Percentiles rank a stretch among this genome's conserved stretches.
Conservation (phyloP, 2,797 vertebrate species). For the Luscinia megarhynchos region DNA sequence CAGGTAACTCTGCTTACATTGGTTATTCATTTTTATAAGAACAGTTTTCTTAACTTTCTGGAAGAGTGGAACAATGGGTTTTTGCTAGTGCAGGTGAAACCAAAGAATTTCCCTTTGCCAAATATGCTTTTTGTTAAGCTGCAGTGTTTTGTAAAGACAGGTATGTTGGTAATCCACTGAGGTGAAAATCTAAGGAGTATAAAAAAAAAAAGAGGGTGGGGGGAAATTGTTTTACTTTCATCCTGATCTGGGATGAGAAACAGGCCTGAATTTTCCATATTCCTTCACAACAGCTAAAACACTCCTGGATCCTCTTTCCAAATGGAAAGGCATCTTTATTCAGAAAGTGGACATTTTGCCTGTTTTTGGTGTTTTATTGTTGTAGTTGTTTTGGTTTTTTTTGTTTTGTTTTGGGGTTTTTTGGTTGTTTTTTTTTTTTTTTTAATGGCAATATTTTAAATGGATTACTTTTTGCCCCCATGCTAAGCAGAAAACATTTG, state of each 20-base stretch:
- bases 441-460: neutral
- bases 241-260: neutral
- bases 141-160: neutral
- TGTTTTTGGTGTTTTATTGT: neutral
- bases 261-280: neutral
- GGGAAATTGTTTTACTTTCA: neutral
- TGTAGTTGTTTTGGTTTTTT: too few species aligned
- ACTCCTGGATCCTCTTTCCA: neutral
- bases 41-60: neutral
- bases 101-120: neutral
- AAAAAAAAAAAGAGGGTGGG: neutral
- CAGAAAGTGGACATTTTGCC: neutral
- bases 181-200: neutral
- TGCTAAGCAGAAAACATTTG: conserved; percentile 2
- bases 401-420: too few species aligned
- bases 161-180: neutral
- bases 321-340: neutral
- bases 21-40: neutral
- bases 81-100: neutral
- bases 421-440: neutral
- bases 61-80: neutral
- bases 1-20: neutral
- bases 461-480: neutral
- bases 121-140: neutral
- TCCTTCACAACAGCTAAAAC: neutral